These are phyloP conservation scores for Ramphastos sulfuratus DNA, from an alignment of 2,113 vertebrate species.

Conservation along the genomic window DNA sequence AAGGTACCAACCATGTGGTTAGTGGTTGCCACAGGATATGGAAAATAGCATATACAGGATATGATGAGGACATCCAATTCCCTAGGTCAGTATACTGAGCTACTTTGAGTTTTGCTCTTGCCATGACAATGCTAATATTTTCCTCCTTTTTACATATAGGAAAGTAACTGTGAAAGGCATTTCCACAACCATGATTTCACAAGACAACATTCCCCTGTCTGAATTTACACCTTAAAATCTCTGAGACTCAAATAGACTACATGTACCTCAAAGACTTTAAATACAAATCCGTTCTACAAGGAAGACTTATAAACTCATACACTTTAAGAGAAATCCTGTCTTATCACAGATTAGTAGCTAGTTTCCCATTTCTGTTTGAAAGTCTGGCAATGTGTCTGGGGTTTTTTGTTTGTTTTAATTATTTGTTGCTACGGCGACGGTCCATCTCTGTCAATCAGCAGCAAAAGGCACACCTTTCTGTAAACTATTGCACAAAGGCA, in stretches of 20 bases:
- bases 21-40: rapidly evolving
- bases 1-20: background rate
- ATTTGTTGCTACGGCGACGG: conserved; percentile 32
- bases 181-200: background rate
- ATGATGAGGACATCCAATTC: background rate
- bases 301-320: background rate
- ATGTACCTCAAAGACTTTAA: background rate
- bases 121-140: background rate
- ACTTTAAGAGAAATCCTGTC: background rate
- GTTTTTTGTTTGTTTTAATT: background rate
- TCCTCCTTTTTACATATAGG: background rate
- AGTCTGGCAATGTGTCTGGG: background rate
- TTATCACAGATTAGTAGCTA: background rate
- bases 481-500: background rate
- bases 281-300: background rate
- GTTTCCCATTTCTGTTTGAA: background rate
- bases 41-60: background rate
- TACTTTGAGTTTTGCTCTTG: background rate
- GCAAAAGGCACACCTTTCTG: background rate
- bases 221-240: background rate
- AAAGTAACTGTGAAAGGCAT: background rate
- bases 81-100: background rate
- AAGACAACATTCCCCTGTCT: background rate
- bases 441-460: conserved; percentile 19
- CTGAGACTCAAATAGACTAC: background rate